phyloP scores from a whole-genome alignment of 2,888 invertebrate genomes.

The Trissonchulus latispiculum region DNA sequence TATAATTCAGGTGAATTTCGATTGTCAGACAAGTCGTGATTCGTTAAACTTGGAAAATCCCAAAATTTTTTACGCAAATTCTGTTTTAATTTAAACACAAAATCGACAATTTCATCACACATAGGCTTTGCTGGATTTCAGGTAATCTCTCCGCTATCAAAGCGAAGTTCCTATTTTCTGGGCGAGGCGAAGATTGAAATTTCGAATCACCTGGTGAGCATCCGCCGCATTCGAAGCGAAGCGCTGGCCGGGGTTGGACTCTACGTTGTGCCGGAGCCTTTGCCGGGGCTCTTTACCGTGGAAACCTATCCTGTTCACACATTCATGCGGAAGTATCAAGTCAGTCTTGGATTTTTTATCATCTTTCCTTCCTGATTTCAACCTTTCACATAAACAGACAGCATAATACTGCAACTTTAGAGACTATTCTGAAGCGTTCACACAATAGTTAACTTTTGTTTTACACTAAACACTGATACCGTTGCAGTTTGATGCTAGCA shows the following conservation, averaged over 20 bases:
- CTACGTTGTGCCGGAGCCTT: not conserved
- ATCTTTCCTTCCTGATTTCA: not conserved
- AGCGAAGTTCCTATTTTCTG: not conserved
- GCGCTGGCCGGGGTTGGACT: not conserved
- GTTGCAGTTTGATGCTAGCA: no score
- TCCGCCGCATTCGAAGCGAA: not conserved
- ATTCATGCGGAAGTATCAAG: constrained; percentile 16
- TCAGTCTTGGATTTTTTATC: not conserved
- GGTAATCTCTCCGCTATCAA: not conserved
- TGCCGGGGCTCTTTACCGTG: not conserved
- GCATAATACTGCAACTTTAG: no score
- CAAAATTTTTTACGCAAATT: no score
- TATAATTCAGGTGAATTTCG: not conserved
- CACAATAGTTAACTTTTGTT: no score
- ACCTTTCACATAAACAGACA: no score
- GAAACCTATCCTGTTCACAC: not conserved
- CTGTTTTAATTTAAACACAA: no score
- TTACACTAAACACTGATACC: no score
- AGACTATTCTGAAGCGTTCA: no score
- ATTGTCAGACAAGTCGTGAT: no score
- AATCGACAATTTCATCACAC: no score
- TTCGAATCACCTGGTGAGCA: not conserved
- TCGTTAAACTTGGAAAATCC: no score
- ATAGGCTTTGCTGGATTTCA: no score
- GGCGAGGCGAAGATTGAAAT: constrained; percentile 3